Evolutionary conservation across 2,888 invertebrate species (phyloP).

Genomic region (Nomada flava): DNA sequence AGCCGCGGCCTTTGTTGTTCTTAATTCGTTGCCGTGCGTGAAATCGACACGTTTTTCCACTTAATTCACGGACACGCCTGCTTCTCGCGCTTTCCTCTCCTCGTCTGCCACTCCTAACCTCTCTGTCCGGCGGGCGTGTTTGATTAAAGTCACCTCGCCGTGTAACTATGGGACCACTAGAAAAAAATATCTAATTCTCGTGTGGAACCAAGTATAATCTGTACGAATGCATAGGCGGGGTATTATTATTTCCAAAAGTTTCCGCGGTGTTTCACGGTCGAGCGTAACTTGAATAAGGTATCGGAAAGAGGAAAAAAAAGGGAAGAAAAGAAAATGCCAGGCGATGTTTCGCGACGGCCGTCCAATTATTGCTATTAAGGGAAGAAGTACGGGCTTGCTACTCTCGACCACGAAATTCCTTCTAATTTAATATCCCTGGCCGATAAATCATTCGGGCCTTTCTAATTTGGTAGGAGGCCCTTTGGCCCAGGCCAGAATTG

Average conservation of each 20-base stretch:
- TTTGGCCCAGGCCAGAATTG: constrained; percentile 55
- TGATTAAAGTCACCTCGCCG: no score
- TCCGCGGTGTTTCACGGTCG: not conserved
- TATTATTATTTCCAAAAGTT: not conserved
- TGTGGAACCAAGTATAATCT: no score
- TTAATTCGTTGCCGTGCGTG: constrained; percentile 74
- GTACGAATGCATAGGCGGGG: no score
- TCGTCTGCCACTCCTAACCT: not conserved
- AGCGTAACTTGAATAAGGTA: constrained; percentile 24
- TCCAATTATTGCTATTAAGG: constrained; percentile 46
- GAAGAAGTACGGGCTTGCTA: constrained; percentile 51
- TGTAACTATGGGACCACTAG: no score
- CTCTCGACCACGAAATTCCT: constrained; percentile 54
- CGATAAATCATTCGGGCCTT: constrained; percentile 57
- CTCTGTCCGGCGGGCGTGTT: not conserved
- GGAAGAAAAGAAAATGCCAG: not conserved
- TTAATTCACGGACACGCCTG: constrained; percentile 73
- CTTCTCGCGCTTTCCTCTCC: constrained; percentile 42
- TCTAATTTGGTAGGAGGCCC: constrained; percentile 61
- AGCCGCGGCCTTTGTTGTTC: constrained; percentile 71
- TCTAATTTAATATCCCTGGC: constrained; percentile 60
- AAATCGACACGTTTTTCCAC: constrained; percentile 76
- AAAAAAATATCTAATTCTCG: no score
- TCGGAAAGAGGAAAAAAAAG: not conserved
- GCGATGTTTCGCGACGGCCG: constrained; percentile 18